A percentile compares a stretch with the other conserved stretches of the same genome.
Evolutionary conservation across 2,797 vertebrate species (phyloP).

Genomic region (Discoglossus pictus): DNA sequence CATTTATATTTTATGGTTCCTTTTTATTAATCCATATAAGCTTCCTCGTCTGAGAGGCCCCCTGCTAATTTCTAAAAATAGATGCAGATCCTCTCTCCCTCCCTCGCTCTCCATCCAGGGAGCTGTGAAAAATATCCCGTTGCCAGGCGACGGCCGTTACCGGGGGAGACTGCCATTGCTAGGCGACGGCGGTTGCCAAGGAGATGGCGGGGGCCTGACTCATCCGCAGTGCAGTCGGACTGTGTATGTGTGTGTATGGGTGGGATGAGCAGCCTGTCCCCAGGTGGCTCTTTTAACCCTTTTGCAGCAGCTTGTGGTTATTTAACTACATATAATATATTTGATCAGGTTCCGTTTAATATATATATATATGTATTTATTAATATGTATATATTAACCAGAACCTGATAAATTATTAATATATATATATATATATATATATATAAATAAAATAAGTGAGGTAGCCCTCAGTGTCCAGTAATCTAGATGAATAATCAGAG

Average conservation of each 20-base stretch:
- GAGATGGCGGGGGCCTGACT: conserved; percentile 31
- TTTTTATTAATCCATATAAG: conserved; percentile 20
- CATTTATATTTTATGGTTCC: not conserved
- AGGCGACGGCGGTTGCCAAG: conserved; percentile 37
- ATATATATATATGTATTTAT: too few relatives aligned
- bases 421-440: too few relatives aligned
- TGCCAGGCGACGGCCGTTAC: conserved; percentile 33
- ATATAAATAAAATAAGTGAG: too few relatives aligned
- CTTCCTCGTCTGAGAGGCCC: conserved; percentile 13
- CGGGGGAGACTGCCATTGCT: conserved; percentile 46
- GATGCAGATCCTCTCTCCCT: not conserved
- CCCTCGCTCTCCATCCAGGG: conserved; percentile 14
- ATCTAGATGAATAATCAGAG: too few relatives aligned
- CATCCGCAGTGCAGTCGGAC: conserved; percentile 47
- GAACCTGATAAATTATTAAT: too few relatives aligned
- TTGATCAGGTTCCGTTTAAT: too few relatives aligned
- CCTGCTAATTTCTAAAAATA: conserved; percentile 36
- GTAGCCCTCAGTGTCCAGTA: too few relatives aligned
- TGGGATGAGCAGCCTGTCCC: conserved; percentile 6
- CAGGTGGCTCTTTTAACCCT: not conserved
- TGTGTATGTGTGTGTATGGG: conserved; percentile 1
- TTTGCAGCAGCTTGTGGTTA: not conserved
- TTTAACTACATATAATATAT: too few relatives aligned
- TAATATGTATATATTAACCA: too few relatives aligned
- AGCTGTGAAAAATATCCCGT: conserved; percentile 37